Evolutionary conservation across 1,140 invertebrate genomes (phyloP).

Genomic region (Sinonovacula constricta): DNA sequence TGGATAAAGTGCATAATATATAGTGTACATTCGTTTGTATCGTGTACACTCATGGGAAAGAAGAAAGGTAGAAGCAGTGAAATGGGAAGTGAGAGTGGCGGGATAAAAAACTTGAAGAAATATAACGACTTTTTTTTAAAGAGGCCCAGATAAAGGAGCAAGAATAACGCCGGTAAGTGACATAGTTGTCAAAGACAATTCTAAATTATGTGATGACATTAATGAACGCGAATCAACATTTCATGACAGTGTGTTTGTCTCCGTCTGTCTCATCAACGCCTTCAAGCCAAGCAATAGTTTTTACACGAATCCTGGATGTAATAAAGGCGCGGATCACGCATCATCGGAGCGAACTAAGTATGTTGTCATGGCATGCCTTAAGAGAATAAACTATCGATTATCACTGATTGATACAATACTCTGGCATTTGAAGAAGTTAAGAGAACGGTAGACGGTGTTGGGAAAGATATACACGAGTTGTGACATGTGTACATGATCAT

Average conservation of each 20-base stretch:
- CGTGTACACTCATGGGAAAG: too few relatives aligned
- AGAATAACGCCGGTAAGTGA: neutral
- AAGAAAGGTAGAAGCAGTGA: neutral
- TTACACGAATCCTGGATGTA: neutral
- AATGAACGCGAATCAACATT: neutral
- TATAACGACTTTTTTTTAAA: too few relatives aligned
- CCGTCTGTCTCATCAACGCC: neutral
- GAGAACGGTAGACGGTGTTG: neutral
- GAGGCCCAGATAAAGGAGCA: neutral
- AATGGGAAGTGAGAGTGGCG: neutral
- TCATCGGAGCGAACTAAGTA: neutral
- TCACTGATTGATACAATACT: neutral
- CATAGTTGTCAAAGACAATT: neutral
- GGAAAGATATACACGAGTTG: neutral
- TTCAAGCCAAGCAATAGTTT: neutral
- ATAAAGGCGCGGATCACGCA: neutral
- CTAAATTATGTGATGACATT: neutral
- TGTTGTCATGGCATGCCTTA: neutral
- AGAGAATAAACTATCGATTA: neutral
- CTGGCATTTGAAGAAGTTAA: neutral
- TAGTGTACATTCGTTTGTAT: neutral
- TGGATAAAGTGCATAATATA: neutral
- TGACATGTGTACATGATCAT: neutral
- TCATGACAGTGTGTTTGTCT: neutral
- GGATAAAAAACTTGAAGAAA: too few relatives aligned